Base-by-base conservation (phyloP, 2,113 vertebrate species). In the Embiotoca jacksoni region DNA sequence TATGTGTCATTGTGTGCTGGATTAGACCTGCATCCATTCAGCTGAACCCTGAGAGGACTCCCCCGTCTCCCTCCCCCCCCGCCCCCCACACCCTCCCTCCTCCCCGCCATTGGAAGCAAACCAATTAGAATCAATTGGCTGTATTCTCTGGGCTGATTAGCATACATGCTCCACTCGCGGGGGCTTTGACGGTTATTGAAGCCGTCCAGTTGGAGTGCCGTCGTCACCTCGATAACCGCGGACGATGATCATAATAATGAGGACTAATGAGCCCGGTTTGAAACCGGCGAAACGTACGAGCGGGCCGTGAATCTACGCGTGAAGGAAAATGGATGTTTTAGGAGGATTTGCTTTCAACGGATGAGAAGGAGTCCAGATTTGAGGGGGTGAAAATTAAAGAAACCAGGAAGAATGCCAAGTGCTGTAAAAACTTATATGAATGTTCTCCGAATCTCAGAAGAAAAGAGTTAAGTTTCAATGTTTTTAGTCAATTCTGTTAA, bases 51-150 rank as follows among this genome's bases (percentile, higher is more conserved):
- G 81, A 88, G 87, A 88, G 83, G 50, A 76, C 66, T 76, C 86
- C 83, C 75, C 79, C 59, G 76, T 78, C 79, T 23, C 23, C 23
- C 23, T 78, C 81, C 61, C 88, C 61, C 88, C 88, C 75, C 23
- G 23, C 86, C 83, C 75, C 79, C 59, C 74, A 78, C 79, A 23
- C 23, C 23, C 23, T 23, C 23, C 23, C 23, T 23, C 23, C 23
- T 78, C 81, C 61, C 88, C 7, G 52, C 88, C 75, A 85, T 80
- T 84, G 88, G 88, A 90, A 81, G 85, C 66, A 82, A 83, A 90
- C 88, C 89, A 91, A 91, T 92, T 92, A 93, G 89, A 88, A 85
- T 92, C 89, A 91, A 88, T 91, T 80, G 87, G 88, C 60, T 23
- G 83, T 80, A 86, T 86, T 88, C 89, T 91, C 91, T 56, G 87